Conservation (phyloP, 1,140 invertebrate species). For the Portunus trituberculatus region DNA sequence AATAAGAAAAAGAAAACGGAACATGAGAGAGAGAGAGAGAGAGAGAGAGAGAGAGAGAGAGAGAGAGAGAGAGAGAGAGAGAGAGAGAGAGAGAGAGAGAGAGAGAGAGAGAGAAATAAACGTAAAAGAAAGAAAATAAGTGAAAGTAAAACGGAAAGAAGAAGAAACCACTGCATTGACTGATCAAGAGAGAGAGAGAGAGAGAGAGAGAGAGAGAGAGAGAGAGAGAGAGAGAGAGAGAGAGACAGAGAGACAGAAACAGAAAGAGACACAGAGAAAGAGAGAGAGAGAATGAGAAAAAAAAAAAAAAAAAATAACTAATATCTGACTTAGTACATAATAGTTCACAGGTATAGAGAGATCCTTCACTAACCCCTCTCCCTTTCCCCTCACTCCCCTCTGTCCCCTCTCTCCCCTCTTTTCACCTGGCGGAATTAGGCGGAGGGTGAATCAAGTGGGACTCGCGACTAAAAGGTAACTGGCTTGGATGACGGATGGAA, state of each 20-base stretch:
- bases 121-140: neutral
- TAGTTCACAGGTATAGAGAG: too few relatives aligned
- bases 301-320: neutral
- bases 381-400: neutral
- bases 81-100: neutral
- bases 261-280: too few relatives aligned
- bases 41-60: conserved; percentile 15
- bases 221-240: too few relatives aligned
- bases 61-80: neutral
- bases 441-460: neutral
- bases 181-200: neutral
- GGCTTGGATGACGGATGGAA: conserved; percentile 58
- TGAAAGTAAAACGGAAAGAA: too few relatives aligned
- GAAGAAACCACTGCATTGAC: too few relatives aligned
- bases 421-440: neutral
- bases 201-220: neutral
- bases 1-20: neutral
- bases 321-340: neutral
- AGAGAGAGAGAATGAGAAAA: neutral
- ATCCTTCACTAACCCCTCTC: neutral
- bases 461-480: conserved; percentile 10
- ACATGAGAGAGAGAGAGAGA: neutral
- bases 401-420: neutral
- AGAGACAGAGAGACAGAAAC: too few relatives aligned
- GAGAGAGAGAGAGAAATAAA: neutral